phyloP scores from a whole-genome alignment of 2,797 vertebrate species.

The Eremophila alpestris region DNA sequence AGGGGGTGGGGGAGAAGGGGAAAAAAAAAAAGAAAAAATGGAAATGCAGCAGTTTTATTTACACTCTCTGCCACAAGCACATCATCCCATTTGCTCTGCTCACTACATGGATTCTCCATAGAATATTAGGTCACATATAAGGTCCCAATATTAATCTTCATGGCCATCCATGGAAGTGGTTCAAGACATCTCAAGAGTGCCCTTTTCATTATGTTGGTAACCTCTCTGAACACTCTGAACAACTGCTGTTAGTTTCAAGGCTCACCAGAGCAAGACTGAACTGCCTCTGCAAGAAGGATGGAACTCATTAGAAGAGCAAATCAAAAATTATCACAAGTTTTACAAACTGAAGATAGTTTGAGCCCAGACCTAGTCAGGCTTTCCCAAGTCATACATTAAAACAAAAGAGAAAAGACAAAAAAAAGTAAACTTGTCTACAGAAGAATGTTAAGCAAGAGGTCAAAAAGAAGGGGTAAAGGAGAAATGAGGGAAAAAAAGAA shows the following conservation, averaged over 20 bases:
- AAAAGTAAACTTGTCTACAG: neutral
- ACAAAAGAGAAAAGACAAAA: neutral
- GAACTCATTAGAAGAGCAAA: neutral
- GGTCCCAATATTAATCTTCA: slow-evolving; percentile 24
- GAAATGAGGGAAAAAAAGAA: neutral
- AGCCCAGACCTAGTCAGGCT: neutral
- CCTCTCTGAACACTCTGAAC: slow-evolving; percentile 17
- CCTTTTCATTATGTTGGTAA: slow-evolving; percentile 33
- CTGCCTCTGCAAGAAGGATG: neutral
- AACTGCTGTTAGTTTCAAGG: slow-evolving; percentile 31
- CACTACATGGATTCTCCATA: neutral
- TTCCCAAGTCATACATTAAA: neutral
- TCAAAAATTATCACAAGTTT: neutral
- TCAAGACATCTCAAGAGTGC: slow-evolving; percentile 15
- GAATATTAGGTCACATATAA: slow-evolving; percentile 44
- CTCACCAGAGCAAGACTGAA: slow-evolving; percentile 23
- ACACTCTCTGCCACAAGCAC: neutral
- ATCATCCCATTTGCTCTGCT: neutral
- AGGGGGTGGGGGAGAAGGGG: accelerated
- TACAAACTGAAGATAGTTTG: neutral
- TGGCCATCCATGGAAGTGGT: slow-evolving; percentile 20
- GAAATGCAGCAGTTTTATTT: neutral
- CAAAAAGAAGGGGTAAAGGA: neutral
- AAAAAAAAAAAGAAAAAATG: neutral
- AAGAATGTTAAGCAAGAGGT: neutral